Conservation (phyloP, 2,113 vertebrate species). For the Mus pahari region DNA sequence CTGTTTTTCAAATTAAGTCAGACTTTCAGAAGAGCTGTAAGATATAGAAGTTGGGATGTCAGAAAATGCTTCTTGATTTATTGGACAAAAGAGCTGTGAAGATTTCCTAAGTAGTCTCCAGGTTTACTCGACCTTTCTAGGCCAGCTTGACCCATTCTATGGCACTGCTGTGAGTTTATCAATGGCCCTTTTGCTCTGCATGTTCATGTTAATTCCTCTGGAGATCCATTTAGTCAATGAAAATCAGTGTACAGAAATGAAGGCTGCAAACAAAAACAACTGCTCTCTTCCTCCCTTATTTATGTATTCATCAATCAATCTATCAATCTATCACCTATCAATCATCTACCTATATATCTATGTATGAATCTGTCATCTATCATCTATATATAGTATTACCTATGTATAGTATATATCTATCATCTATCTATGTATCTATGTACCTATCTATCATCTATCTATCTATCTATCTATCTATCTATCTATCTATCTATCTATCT, state of each 20-base stretch:
- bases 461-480: too few relatives aligned
- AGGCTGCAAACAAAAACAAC: background rate
- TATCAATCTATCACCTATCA: too few relatives aligned
- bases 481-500: too few relatives aligned
- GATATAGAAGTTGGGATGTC: background rate
- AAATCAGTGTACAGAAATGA: conserved; percentile 16
- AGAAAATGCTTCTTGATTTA: conserved; percentile 23
- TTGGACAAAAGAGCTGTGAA: background rate
- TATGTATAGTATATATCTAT: too few relatives aligned
- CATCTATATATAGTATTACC: too few relatives aligned
- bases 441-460: too few relatives aligned
- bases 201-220: conserved; percentile 28
- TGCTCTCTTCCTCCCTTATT: background rate
- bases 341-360: background rate
- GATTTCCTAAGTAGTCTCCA: background rate
- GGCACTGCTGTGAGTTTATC: conserved; percentile 2
- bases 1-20: conserved; percentile 53
- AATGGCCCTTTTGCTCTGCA: background rate
- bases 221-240: conserved; percentile 11
- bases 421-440: too few relatives aligned
- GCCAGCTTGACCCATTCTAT: background rate
- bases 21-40: background rate
- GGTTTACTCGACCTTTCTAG: background rate
- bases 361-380: background rate
- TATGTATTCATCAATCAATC: background rate